Evolutionary conservation across 2,113 vertebrate species (phyloP), one percentile per base, ranked within the genome.

Genomic region (Syngnathoides biaculeatus): DNA sequence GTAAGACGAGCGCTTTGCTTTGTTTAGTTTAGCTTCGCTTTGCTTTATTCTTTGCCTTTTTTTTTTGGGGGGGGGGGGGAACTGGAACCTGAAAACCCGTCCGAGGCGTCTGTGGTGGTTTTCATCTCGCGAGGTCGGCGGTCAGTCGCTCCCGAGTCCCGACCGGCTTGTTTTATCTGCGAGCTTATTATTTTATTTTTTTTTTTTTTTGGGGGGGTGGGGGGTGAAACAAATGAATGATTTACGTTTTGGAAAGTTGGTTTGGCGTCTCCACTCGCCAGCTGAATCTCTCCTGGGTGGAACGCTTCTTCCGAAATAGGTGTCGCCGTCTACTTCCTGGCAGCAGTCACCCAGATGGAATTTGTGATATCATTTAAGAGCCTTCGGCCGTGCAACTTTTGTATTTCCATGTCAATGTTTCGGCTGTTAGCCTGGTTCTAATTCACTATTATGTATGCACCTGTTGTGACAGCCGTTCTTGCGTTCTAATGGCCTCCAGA

Each of bases 1-100:
- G 88, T 90, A 74, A 83, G 84, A 24, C 1, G 13, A 24, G 39
- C 12, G 17, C 5, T 15, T 40, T n/a, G 38, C 27, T 20, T n/a
- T 59, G n/a, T n/a, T n/a, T n/a, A n/a, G n/a, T n/a, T n/a, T n/a
- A n/a, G n/a, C n/a, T n/a, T n/a, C n/a, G n/a, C n/a, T n/a, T n/a
- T n/a, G n/a, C n/a, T n/a, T n/a, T n/a, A n/a, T n/a, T n/a, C n/a
- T n/a, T n/a, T n/a, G n/a, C 20, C 8, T 1, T 43, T 26, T 62
- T 6, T 26, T 1, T n/a, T 13, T 12, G 7, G 9, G n/a, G n/a
- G n/a, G n/a, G 14, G 5, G 14, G 3, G 55, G 26, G 7, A 19
- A 17, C 11, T 14, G 13, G 1, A 7, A 19, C 8, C 11, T 14
- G 13, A 0, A 7, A n/a, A 20, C 11, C 13, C 12, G 0, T 9